A percentile compares a stretch with the other conserved stretches of the same genome.
phyloP scores from a whole-genome alignment of 2,113 vertebrate species.

The Lipophrys pholis region DNA sequence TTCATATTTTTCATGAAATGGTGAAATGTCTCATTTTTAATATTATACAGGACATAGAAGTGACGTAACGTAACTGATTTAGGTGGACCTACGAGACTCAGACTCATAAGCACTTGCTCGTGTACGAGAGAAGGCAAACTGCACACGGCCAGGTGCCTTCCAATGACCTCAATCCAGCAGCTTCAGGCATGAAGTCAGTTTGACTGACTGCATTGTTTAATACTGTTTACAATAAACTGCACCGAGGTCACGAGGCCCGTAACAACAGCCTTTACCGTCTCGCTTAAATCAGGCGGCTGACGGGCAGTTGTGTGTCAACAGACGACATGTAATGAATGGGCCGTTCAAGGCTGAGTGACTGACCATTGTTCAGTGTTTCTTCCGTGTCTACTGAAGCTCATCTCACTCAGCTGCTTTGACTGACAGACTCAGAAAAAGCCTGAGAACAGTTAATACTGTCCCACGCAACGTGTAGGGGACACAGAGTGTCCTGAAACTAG shows the following conservation, averaged over 20 bases:
- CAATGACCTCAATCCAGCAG: slow-evolving; percentile 42
- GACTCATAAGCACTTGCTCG: background rate
- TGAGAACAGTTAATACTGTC: background rate
- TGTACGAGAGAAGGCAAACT: background rate
- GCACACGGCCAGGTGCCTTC: slow-evolving; percentile 20
- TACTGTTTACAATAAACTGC: slow-evolving; percentile 14
- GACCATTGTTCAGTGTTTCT: slow-evolving; percentile 15
- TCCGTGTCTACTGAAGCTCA: slow-evolving; percentile 13
- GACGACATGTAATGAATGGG: slow-evolving; percentile 25
- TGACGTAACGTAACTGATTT: too few species aligned
- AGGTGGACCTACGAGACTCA: background rate
- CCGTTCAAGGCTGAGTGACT: slow-evolving; percentile 35
- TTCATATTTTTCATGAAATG: too few species aligned
- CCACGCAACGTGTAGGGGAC: background rate
- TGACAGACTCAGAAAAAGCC: slow-evolving; percentile 13
- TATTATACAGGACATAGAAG: background rate
- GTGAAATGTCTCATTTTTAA: too few species aligned
- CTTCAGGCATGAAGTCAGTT: slow-evolving; percentile 6
- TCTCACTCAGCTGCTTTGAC: slow-evolving; percentile 12
- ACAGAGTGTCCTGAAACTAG: background rate
- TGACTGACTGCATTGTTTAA: slow-evolving; percentile 27
- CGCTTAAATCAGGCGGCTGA: slow-evolving; percentile 13
- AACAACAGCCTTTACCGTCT: slow-evolving; percentile 4
- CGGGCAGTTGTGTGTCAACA: slow-evolving; percentile 5
- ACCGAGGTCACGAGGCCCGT: slow-evolving; percentile 14